phyloP scores from a whole-genome alignment of 2,888 invertebrate genomes.

The Desoria tigrina region DNA sequence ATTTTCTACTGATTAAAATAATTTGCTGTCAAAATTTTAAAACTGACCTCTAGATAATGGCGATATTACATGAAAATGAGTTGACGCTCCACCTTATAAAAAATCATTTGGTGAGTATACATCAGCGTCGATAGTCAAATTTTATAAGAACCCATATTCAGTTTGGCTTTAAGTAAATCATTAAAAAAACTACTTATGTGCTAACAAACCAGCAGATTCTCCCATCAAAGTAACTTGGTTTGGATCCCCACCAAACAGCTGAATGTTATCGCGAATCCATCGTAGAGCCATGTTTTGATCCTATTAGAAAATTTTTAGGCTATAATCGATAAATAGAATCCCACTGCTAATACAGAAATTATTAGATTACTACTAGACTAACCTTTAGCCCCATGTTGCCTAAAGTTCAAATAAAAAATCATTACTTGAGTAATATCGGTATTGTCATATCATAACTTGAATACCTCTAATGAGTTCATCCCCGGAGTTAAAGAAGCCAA shows the following conservation, averaged over 20 bases:
- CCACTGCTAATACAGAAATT: too few relatives aligned
- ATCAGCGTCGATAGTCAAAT: too few relatives aligned
- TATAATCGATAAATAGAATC: too few relatives aligned
- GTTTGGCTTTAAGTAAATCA: neutral
- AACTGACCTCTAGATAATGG: conserved; percentile 33
- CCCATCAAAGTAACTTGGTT: conserved; percentile 30
- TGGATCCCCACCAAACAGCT: conserved; percentile 25
- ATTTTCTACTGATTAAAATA: neutral
- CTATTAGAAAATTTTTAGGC: too few relatives aligned
- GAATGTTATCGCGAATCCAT: conserved; percentile 39
- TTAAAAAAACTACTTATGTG: too few relatives aligned
- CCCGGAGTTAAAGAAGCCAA: conserved; percentile 29
- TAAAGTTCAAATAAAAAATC: too few relatives aligned
- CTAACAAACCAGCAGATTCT: conserved; percentile 28
- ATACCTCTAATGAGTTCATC: conserved; percentile 28
- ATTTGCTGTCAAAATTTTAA: too few relatives aligned
- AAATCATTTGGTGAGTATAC: too few relatives aligned
- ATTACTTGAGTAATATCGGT: too few relatives aligned
- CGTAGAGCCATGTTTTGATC: conserved; percentile 19
- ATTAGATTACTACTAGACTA: too few relatives aligned
- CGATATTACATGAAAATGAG: conserved; percentile 42
- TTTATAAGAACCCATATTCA: too few relatives aligned
- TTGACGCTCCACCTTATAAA: conserved; percentile 29
- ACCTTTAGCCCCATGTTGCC: conserved; percentile 39
- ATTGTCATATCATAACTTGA: neutral